Percentiles rank a stretch among this genome's conserved stretches.
These are phyloP conservation scores for Melikaiella ostensackeni DNA, from an alignment of 2,888 invertebrate genomes.

Conservation along the genomic window DNA sequence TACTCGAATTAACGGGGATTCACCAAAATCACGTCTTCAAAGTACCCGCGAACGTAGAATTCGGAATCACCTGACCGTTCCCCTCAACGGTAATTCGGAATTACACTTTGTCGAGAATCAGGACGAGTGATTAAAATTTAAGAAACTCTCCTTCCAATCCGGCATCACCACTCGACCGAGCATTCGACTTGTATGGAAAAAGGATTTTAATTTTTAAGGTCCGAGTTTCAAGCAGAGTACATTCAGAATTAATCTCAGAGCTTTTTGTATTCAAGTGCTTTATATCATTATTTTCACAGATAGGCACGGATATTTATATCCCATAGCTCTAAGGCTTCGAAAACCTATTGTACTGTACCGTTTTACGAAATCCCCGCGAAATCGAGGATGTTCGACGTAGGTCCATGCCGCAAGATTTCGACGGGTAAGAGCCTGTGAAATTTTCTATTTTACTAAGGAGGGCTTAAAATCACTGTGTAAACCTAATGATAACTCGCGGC, in stretches of 20 bases:
- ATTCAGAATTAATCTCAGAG: conserved; percentile 1
- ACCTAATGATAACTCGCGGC: too few species aligned
- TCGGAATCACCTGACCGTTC: conserved; percentile 40
- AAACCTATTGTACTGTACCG: too few species aligned
- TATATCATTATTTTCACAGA: too few species aligned
- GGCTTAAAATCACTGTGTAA: too few species aligned
- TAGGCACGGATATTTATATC: too few species aligned
- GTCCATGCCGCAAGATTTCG: too few species aligned
- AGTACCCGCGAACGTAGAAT: conserved; percentile 47
- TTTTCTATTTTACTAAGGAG: too few species aligned
- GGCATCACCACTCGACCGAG: not conserved
- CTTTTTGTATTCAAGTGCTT: conserved; percentile 3
- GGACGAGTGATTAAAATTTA: conserved; percentile 27
- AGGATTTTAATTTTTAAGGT: conserved; percentile 33
- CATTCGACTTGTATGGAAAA: conserved; percentile 1
- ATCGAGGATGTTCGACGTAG: too few species aligned
- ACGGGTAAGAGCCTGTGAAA: too few species aligned
- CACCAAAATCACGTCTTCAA: conserved; percentile 57
- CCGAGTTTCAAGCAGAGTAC: conserved; percentile 3
- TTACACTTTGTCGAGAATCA: conserved; percentile 34
- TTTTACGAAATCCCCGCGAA: too few species aligned
- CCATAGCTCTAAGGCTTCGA: too few species aligned
- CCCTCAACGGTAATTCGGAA: conserved; percentile 7
- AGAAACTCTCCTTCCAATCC: conserved; percentile 14
- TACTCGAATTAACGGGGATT: conserved; percentile 67